Conservation (phyloP, 2,888 invertebrate genomes). For the Agrotis segetum region DNA sequence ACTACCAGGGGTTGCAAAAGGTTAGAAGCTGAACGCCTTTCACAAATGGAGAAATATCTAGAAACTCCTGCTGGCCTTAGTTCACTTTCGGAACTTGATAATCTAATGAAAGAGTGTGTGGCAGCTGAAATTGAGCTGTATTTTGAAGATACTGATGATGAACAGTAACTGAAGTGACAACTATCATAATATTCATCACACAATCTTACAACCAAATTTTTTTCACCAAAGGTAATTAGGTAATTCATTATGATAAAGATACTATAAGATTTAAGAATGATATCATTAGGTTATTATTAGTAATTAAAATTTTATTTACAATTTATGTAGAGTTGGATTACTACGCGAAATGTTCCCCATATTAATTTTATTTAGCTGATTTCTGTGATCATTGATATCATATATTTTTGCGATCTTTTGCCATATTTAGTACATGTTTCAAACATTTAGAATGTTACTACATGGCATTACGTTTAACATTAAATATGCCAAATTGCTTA, state of each 20-base stretch:
- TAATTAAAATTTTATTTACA: neutral
- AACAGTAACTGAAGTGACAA: neutral
- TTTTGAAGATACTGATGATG: slow-evolving; percentile 40
- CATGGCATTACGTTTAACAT: slow-evolving; percentile 1
- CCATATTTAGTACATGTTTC: neutral
- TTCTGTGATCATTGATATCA: neutral
- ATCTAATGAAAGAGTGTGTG: slow-evolving; percentile 51
- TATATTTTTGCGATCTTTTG: slow-evolving; percentile 9
- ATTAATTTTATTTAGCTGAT: neutral
- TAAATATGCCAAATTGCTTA: neutral
- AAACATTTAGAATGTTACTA: neutral
- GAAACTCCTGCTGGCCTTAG: slow-evolving; percentile 30
- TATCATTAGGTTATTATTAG: neutral
- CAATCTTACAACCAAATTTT: neutral
- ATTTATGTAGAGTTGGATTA: neutral
- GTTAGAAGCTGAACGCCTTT: slow-evolving; percentile 30
- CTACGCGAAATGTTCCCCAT: no score
- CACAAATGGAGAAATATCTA: slow-evolving; percentile 41
- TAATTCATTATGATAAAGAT: neutral
- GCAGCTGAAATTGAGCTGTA: slow-evolving; percentile 52
- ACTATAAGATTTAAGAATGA: neutral
- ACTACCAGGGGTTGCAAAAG: slow-evolving; percentile 30
- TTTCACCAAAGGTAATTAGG: slow-evolving; percentile 15
- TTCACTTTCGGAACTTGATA: slow-evolving; percentile 41
- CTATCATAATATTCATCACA: neutral